Conservation (phyloP, 2,113 vertebrate species). For the Stercorarius parasiticus region DNA sequence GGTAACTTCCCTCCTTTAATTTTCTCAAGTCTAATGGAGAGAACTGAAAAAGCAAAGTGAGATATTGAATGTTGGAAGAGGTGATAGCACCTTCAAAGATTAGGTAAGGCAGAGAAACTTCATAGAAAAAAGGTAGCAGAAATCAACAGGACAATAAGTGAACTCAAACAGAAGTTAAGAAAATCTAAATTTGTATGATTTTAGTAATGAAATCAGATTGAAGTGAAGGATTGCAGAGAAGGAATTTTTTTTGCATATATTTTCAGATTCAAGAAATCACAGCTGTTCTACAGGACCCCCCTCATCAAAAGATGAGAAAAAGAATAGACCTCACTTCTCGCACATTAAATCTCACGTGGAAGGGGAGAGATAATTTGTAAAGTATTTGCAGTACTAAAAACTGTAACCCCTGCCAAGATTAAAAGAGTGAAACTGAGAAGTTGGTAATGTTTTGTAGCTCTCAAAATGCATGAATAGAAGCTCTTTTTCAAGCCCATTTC, state of each 20-base stretch:
- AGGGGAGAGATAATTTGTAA: not conserved
- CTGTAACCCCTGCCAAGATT: not conserved
- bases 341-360: not conserved
- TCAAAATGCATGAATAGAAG: not conserved
- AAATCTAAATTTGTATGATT: not conserved
- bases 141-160: not conserved
- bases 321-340: not conserved
- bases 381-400: not conserved
- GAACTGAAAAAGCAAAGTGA: not conserved
- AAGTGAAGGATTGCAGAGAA: not conserved
- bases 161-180: not conserved
- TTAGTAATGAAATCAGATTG: not conserved
- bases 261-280: not conserved
- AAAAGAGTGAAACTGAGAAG: not conserved
- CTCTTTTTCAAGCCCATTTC: not conserved
- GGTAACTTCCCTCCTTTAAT: not conserved
- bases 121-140: not conserved
- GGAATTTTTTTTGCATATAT: not conserved
- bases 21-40: not conserved
- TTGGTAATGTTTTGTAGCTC: not conserved
- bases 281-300: not conserved
- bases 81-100: not conserved
- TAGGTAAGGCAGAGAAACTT: not conserved
- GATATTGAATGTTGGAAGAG: not conserved
- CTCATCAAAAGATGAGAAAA: not conserved